These are phyloP conservation scores for Copidosoma aretas DNA, from an alignment of 2,888 invertebrate species.

Conservation along the genomic window DNA sequence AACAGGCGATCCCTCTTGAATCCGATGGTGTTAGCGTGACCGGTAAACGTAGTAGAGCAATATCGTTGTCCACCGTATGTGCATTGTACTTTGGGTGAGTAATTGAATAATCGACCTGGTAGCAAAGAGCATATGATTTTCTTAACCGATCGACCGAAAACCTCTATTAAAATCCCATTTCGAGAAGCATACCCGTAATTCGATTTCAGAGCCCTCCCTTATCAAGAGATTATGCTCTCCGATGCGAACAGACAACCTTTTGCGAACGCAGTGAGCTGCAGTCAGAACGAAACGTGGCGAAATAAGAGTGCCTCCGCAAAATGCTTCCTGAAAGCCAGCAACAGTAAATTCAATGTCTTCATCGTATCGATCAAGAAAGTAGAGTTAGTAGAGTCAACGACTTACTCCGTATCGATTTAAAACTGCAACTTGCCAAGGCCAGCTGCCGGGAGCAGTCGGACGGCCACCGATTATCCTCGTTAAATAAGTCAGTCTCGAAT, in stretches of 20 bases:
- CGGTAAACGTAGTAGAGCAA: conserved; percentile 79
- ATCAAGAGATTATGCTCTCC: conserved; percentile 85
- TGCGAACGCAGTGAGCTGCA: conserved; percentile 85
- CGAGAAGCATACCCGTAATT: conserved; percentile 68
- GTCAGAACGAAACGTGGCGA: conserved; percentile 85
- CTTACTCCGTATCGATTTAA: conserved; percentile 81
- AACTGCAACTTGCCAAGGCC: conserved; percentile 96
- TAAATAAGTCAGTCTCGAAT: conserved; percentile 53
- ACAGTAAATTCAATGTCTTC: neutral
- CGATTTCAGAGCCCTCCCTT: conserved; percentile 78
- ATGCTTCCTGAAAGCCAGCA: conserved; percentile 72
- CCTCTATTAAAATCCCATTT: too few relatives aligned
- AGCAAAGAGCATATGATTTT: conserved; percentile 7
- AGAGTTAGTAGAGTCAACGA: conserved; percentile 15
- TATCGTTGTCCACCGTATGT: conserved; percentile 90
- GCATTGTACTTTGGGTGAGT: conserved; percentile 87
- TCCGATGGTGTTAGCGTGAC: conserved; percentile 54
- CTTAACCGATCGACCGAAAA: neutral
- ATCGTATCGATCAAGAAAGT: neutral
- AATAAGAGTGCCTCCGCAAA: conserved; percentile 87
- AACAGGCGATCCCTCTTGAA: conserved; percentile 75
- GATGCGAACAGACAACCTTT: conserved; percentile 78
- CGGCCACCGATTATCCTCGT: conserved; percentile 87
- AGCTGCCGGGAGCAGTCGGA: conserved; percentile 79
- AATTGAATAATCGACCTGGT: conserved; percentile 70